Evolutionary conservation across 1,140 invertebrate genomes (phyloP), one percentile per base, ranked within the genome.

Genomic region (Helicorthomorpha holstii): DNA sequence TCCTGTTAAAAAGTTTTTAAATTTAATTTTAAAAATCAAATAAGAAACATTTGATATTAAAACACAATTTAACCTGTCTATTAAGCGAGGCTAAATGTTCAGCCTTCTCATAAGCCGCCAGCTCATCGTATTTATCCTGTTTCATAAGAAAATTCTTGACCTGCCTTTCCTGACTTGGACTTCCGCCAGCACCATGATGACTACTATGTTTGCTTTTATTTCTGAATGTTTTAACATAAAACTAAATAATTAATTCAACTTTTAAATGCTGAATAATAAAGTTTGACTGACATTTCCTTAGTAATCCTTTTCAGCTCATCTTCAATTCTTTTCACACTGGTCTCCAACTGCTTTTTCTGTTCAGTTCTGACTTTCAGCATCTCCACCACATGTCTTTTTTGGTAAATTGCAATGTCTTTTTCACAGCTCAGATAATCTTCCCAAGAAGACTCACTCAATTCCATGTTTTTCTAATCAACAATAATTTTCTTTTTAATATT

Each of bases 61-160:
- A 22, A 46, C 12, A 34, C 27, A 26, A 42, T 2, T 27, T 51
- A 55, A 63, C 72, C 60, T 73, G 65, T 50, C 67, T 63, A 53
- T 68, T 70, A 16, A 70, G 56, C 7, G 69, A 66, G 42, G 73
- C 72, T 25, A 73, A 50, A 50, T 72, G 73, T 46, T 73, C 69
- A 49, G 69, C 66, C 63, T 74, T 64, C 54, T 73, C 70, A 54
- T 65, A 65, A 1, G 61, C 57, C 51, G 71, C 57, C 19, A 61
- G 44, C 22, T 66, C 52, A 24, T 70, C 64, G 52, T 59, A 69
- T 12, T 60, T 56, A 22, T 60, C 60, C 58, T 66, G 65, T 49
- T 65, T 61, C 46, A 63, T 62, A 27, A 69, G 61, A 56, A 66
- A 69, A 34, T 63, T 56, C 53, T 63, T 67, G 3, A 68, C 61